Base-by-base conservation (phyloP, 37 sponge, comb jelly and placozoan species). In the Chondrosia reniformis region DNA sequence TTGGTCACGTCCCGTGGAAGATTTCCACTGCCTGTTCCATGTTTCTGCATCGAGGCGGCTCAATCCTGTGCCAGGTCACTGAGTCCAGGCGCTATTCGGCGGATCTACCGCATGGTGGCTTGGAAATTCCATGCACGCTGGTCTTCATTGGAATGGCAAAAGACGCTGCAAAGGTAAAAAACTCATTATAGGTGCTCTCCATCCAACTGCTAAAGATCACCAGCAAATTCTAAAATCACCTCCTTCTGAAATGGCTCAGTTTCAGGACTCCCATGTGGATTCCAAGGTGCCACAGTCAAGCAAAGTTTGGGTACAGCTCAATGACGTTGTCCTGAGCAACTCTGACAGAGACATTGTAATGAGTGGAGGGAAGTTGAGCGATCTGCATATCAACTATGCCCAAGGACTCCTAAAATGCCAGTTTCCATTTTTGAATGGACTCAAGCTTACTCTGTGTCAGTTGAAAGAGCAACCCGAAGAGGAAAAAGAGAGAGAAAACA, bases 71-170 rank as follows among this genome's bases (percentile, higher is more conserved):
- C 34, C 33, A 9, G 2, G 7, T 9, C 33, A 12, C 66, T 3
- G 36, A 15, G 2, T 64, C 66, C 34, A 27, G 7, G 66, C 66
- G 66, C 7, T 64, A 15, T 9, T 64, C 33, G 2, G 66, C 66
- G 7, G 66, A 64, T 64, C 6, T 28, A 64, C 33, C 66, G 3
- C 66, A 64, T 33, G 66, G 66, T 3, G 33, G 66, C 7, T 9
- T 64, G 36, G 66, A 64, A 64, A 64, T 64, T 8, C 66, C 66
- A 4, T 64, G 66, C 66, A 3, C 33, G 5, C 36, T 49, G 52
- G n/a, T 13, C 17, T 6, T 59, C 28, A 25, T 7, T 59, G 17
- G 52, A 49, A 49, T 10, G 10, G 52, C 15, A 15, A 49, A 49
- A 15, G 52, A 49, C 15, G 52, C 15, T 49, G 10, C 52, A 10